These are phyloP conservation scores for Spheniscus humboldti DNA, from an alignment of 2,797 vertebrate species.

Conservation along the genomic window DNA sequence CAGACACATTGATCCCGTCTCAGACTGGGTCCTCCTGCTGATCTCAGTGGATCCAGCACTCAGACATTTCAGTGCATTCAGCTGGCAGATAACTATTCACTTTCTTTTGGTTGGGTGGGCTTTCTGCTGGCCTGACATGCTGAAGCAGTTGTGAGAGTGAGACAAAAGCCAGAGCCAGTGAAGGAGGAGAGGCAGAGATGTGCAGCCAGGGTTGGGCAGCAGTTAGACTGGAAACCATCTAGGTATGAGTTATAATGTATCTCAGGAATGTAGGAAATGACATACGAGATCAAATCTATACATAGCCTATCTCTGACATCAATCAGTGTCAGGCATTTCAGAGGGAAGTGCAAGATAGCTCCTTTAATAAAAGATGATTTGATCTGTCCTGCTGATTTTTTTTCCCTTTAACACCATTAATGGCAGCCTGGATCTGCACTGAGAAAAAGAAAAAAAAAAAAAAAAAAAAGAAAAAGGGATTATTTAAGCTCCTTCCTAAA, in stretches of 20 bases:
- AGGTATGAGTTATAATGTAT: neutral
- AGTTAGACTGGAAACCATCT: neutral
- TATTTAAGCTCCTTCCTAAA: neutral
- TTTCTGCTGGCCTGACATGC: neutral
- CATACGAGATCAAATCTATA: neutral
- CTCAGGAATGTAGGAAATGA: neutral
- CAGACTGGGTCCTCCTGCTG: neutral
- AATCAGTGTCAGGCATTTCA: neutral
- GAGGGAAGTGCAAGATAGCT: neutral
- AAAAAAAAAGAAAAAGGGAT: neutral
- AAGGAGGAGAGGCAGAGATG: neutral
- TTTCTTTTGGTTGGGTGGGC: neutral
- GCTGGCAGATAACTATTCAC: neutral
- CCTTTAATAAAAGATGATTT: neutral
- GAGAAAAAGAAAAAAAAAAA: neutral
- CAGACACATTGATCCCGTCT: neutral
- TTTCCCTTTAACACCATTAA: neutral
- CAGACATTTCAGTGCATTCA: neutral
- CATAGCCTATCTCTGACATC: neutral
- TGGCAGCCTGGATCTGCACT: neutral
- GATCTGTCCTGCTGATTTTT: neutral
- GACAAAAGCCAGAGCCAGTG: neutral
- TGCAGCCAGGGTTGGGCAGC: neutral
- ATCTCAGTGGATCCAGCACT: neutral
- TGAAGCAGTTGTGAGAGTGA: neutral